phyloP scores from a whole-genome alignment of 2,888 invertebrate species.

The Metalampra italica region DNA sequence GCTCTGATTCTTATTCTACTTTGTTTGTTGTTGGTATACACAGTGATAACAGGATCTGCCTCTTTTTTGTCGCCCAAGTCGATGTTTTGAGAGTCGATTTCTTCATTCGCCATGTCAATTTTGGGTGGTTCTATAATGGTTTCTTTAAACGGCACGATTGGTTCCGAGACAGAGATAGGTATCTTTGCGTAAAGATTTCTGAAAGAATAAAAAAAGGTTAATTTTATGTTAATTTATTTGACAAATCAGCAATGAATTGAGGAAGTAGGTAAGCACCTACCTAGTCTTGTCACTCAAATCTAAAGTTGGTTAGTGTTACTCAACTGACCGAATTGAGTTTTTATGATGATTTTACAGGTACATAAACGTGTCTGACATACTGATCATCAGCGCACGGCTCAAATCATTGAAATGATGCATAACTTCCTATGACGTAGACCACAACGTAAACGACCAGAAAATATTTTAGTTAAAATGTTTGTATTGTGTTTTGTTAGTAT shows the following conservation, averaged over 20 bases:
- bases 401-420: too few relatives aligned
- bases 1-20: slow-evolving; percentile 86
- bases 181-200: slow-evolving; percentile 88
- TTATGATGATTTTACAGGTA: too few relatives aligned
- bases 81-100: slow-evolving; percentile 81
- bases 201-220: slow-evolving; percentile 18
- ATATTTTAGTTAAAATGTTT: too few relatives aligned
- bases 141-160: slow-evolving; percentile 97
- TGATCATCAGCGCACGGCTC: too few relatives aligned
- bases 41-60: slow-evolving; percentile 73
- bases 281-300: too few relatives aligned
- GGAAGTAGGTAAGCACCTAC: too few relatives aligned
- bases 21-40: slow-evolving; percentile 85
- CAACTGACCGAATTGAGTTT: too few relatives aligned
- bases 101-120: slow-evolving; percentile 91
- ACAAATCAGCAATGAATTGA: background rate
- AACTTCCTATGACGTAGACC: too few relatives aligned
- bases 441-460: too few relatives aligned
- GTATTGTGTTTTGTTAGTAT: too few relatives aligned
- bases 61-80: slow-evolving; percentile 66
- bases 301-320: too few relatives aligned
- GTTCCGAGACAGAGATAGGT: slow-evolving; percentile 93
- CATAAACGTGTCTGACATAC: too few relatives aligned
- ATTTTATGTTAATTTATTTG: background rate
- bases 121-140: slow-evolving; percentile 91